Base-by-base conservation (phyloP, 1,140 invertebrate species). In the Heliconius himera region DNA sequence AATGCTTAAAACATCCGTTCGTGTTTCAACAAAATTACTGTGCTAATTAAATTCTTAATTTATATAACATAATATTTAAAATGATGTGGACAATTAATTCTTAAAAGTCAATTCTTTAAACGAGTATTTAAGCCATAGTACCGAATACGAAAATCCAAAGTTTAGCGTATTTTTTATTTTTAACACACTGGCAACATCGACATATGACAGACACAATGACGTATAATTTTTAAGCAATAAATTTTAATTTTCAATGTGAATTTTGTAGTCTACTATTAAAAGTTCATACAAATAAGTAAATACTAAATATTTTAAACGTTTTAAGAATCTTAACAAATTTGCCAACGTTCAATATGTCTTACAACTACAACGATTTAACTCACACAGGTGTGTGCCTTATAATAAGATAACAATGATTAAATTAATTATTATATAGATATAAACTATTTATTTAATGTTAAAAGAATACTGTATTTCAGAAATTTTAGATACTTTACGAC, bases 401-500 rank as follows among this genome's bases (percentile, higher is more conserved):
- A 29, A 66, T 26, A 66, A 16, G 60, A 66, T 66, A 66, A 29
- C 22, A 11, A 66, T 66, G n/a, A 60, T 60, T 22, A n/a, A 60
- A 22, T 22, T 26, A n/a, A 22, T 26, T 9, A 60, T 22, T 22
- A 22, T 8, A 46, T 46, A 1, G 9, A 13, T 60, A 66, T 22
- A 13, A 66, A 8, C n/a, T 56, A 20, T 56, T 56, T 22, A 66
- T n/a, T 66, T 29, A 22, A 29, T 26, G 26, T 29, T 29, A 29
- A 26, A 66, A 66, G 26, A 1, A 29, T 29, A 16, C 18, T 66
- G 4, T 66, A 29, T 66, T 66, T 22, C 88, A 99, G 99, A 98
- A 86, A 97, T 97, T 70, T 95, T 97, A 85, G 97, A 98, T 83
- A 95, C 97, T 81, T 95, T 99, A 73, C 95, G 98, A 82, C 96